Evolutionary conservation across 30 jellyfish, hydroid and myxozoan genomes (phyloP), one percentile per base, ranked within the genome.

Genomic region (Catostylus mosaicus): DNA sequence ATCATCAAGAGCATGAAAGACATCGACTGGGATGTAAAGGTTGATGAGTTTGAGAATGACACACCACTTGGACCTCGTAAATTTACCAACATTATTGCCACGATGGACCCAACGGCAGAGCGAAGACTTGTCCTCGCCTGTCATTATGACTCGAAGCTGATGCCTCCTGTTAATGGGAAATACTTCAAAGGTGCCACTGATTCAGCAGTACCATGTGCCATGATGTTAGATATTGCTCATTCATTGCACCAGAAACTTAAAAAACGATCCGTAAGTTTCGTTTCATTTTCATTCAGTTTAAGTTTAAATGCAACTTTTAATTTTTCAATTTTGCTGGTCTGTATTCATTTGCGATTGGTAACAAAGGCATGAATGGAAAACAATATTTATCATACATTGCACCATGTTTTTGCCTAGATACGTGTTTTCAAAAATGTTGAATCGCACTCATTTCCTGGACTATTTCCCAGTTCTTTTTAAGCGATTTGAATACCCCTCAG

Each of bases 141-240:
- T 7, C 99, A 95, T 74, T 95, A 95, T 59, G 99, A 95, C 51
- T 95, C 99, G 11, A 95, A 95, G 65, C 61, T 67, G 3, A 62
- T 95, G 86, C 67, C 70, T 22, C 96, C 97, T 61, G 95, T 27
- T 10, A 87, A 90, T 77, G 97, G 97, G 11, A 95, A 95, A 57
- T 88, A 88, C 61, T 95, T 95, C 82, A 82, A 85, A 12, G 99
- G 90, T 2, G 99, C 99, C 30, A 88, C 97, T 1, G 99, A 95
- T 51, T 95, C 99, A 0, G 99, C 99, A 0, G 99, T 95, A 4
- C 97, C 99, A 11, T 95, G 99, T 80, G 97, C 99, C 30, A 95
- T 95, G 96, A 79, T 95, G 94, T 27, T 95, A 14, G 97, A 95
- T 74, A 84, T 95, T 23, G 99, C 99, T 5, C 75, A 79, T 18